phyloP scores from a whole-genome alignment of 1,140 invertebrate species.

The Centruroides sculpturatus region DNA sequence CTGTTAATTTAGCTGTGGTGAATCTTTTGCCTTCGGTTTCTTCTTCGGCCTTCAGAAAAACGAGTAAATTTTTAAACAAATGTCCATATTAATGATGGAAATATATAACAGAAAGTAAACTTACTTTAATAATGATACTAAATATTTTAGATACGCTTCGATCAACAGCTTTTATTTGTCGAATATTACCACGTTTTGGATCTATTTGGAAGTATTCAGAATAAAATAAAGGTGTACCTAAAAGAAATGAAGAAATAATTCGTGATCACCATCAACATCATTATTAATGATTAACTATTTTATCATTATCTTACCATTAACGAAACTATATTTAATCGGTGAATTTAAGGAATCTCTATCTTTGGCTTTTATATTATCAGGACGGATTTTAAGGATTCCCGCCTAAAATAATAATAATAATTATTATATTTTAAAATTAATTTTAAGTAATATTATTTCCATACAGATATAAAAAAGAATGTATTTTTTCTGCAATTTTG shows the following conservation, averaged over 20 bases:
- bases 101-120: not conserved
- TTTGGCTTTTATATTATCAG: conserved; percentile 73
- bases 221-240: conserved; percentile 17
- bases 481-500: too few relatives aligned
- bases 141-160: conserved; percentile 55
- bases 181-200: conserved; percentile 52
- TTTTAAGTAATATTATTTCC: too few relatives aligned
- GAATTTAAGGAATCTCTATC: conserved; percentile 75
- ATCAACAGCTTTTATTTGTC: conserved; percentile 62
- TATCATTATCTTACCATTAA: conserved; percentile 47
- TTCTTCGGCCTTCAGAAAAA: conserved; percentile 52
- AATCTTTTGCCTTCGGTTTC: conserved; percentile 55
- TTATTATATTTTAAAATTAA: too few relatives aligned
- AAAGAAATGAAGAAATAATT: not conserved
- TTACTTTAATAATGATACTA: conserved; percentile 54
- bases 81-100: too few relatives aligned
- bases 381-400: conserved; percentile 62
- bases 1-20: conserved; percentile 61
- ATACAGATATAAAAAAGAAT: too few relatives aligned
- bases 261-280: too few relatives aligned
- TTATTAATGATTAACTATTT: not conserved
- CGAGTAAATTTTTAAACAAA: not conserved
- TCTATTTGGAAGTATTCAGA: conserved; percentile 18
- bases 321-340: conserved; percentile 61
- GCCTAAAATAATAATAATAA: conserved; percentile 26